Base-by-base conservation (phyloP, 2,113 vertebrate species). In the Amazona vittata region DNA sequence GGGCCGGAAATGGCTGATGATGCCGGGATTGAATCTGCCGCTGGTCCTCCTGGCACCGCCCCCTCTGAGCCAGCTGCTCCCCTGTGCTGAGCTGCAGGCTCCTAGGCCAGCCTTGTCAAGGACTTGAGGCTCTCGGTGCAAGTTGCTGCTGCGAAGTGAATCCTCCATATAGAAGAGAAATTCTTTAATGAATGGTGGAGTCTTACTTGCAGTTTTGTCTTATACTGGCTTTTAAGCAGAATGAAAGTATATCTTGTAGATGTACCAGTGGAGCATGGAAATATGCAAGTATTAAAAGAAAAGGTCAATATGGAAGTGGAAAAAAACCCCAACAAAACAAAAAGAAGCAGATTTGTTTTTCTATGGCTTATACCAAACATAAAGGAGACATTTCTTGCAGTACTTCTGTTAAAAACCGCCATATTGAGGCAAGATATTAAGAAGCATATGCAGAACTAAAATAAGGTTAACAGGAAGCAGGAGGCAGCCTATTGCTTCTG, bases 271-370 rank as follows among this genome's bases (percentile, higher is more conserved):
- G 17, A 88, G 24, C 49, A 57, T 0, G 2, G 25, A 78, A 70
- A 79, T n/a, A 82, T 6, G 15, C 4, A 81, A 46, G 16, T 64
- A 69, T 50, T 76, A 55, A 10, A 31, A 55, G 10, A 68, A 71
- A 81, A 60, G 21, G 37, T 26, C 2, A 10, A 64, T 43, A 28
- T 5, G 5, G 18, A n/a, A 46, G 29, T 6, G 2, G 0, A 3
- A 31, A 12, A 26, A 77, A 26, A 11, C 9, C 9, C 18, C 47
- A 49, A 6, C 21, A 59, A 53, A 43, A 20, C 20, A 59, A 28
- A 35, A 55, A 22, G 37, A 25, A 5, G 3, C 22, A 29, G 5
- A 0, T 25, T 65, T 82, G 3, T 76, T 83, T 13, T 60, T 33
- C 73, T 67, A 46, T 86, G 52, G 43, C 12, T 57, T 60, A 21